A percentile compares a stretch with the other conserved stretches of the same genome.
These are phyloP conservation scores for Uria aalge DNA, from an alignment of 2,113 vertebrate species.

Conservation along the genomic window DNA sequence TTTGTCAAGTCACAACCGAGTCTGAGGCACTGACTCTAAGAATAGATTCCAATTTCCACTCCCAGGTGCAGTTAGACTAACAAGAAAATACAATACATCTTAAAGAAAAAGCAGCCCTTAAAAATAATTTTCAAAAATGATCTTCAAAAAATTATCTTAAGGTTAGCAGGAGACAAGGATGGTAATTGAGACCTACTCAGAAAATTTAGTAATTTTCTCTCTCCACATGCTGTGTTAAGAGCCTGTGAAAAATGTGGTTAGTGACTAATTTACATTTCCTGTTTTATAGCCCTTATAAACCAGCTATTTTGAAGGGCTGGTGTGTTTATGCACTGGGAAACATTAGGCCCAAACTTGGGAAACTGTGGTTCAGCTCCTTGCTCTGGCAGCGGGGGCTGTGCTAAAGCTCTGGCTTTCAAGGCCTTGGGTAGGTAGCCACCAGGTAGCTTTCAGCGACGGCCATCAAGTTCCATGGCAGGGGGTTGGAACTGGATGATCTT, in stretches of 20 bases:
- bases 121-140: neutral
- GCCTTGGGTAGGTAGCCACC: accelerated
- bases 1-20: neutral
- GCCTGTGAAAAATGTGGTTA: neutral
- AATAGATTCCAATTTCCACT: neutral
- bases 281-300: neutral
- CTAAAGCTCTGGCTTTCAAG: neutral
- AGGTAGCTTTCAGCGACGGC: accelerated
- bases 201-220: neutral
- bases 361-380: neutral
- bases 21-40: neutral
- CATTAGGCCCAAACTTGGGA: neutral
- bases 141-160: neutral
- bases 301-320: neutral
- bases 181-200: neutral
- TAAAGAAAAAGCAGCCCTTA: neutral
- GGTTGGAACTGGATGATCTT: neutral
- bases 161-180: neutral
- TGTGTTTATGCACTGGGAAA: neutral
- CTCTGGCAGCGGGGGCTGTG: neutral
- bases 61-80: neutral
- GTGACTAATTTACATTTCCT: neutral
- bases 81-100: neutral
- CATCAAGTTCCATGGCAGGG: accelerated
- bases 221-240: neutral